Evolutionary conservation across 2,888 invertebrate species (phyloP).

Genomic region (Helleia helle): DNA sequence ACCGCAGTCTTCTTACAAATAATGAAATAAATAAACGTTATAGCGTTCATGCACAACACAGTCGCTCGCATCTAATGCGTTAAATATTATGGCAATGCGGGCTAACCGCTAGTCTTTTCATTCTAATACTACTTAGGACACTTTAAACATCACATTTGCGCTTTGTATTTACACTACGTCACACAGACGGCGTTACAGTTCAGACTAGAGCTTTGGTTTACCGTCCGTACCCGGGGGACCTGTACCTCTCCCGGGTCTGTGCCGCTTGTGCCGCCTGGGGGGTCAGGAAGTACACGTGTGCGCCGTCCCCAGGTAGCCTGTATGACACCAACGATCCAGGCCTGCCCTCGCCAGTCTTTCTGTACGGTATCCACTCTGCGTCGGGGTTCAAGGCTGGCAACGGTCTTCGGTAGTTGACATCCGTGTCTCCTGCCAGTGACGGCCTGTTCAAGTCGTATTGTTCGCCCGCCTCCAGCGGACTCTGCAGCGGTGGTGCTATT

Average conservation of each 20-base stretch:
- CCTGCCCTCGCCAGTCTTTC: slow-evolving; percentile 50
- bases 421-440: slow-evolving; percentile 60
- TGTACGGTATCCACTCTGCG: slow-evolving; percentile 73
- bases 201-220: slow-evolving; percentile 71
- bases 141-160: slow-evolving; percentile 71
- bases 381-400: slow-evolving; percentile 71
- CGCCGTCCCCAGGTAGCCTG: slow-evolving; percentile 82
- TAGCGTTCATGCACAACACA: slow-evolving; percentile 45
- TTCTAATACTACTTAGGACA: slow-evolving; percentile 70
- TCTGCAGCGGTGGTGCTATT: slow-evolving; percentile 39
- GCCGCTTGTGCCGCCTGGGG: slow-evolving; percentile 69
- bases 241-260: slow-evolving; percentile 38
- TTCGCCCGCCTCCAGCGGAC: slow-evolving; percentile 50
- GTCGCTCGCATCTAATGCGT: slow-evolving; percentile 37
- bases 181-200: slow-evolving; percentile 41
- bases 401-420: slow-evolving; percentile 75
- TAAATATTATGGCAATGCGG: slow-evolving; percentile 70
- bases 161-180: slow-evolving; percentile 65
- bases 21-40: slow-evolving; percentile 67
- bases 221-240: slow-evolving; percentile 58
- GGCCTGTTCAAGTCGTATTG: slow-evolving; percentile 58
- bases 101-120: slow-evolving; percentile 55
- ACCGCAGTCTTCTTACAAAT: slow-evolving; percentile 60
- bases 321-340: slow-evolving; percentile 79
- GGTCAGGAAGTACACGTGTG: slow-evolving; percentile 85